Conservation (phyloP, 2,113 vertebrate genomes). For the Pungitius pungitius region DNA sequence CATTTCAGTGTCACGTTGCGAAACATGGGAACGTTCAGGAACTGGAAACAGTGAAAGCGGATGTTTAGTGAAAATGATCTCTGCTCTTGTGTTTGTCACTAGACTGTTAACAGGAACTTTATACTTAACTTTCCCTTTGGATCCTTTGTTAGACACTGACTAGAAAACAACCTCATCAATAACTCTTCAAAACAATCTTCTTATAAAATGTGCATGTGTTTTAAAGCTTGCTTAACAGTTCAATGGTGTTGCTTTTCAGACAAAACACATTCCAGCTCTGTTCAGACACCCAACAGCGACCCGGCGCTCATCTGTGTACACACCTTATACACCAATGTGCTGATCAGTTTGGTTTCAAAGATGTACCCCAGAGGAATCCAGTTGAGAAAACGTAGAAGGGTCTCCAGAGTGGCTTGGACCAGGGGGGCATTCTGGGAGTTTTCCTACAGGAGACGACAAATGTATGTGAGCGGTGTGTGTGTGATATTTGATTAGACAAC, state of each 20-base stretch:
- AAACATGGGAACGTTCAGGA: slow-evolving; percentile 99
- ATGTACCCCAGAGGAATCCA: slow-evolving; percentile 99
- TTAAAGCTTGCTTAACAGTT: slow-evolving; percentile 4
- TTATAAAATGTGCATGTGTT: not conserved
- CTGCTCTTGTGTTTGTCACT: not conserved
- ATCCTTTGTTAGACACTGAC: not conserved
- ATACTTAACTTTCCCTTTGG: not conserved
- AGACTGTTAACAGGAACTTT: not conserved
- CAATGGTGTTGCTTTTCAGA: not conserved
- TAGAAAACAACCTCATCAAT: not conserved
- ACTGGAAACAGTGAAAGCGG: slow-evolving; percentile 75
- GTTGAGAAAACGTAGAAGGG: slow-evolving; percentile 95
- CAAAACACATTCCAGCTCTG: not conserved
- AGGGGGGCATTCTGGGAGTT: slow-evolving; percentile 98
- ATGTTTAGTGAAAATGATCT: not conserved
- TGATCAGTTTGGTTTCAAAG: slow-evolving; percentile 99
- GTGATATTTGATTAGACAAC: not conserved
- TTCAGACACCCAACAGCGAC: not conserved
- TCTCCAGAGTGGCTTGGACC: slow-evolving; percentile 97
- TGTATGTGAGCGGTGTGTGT: too few relatives aligned
- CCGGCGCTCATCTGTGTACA: not conserved
- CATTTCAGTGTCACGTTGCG: slow-evolving; percentile 98
- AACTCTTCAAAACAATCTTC: not conserved
- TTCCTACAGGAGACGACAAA: slow-evolving; percentile 81
- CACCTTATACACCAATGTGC: slow-evolving; percentile 99